These are phyloP conservation scores for Menidia beryllina DNA, from an alignment of 2,113 vertebrate species.

Conservation along the genomic window DNA sequence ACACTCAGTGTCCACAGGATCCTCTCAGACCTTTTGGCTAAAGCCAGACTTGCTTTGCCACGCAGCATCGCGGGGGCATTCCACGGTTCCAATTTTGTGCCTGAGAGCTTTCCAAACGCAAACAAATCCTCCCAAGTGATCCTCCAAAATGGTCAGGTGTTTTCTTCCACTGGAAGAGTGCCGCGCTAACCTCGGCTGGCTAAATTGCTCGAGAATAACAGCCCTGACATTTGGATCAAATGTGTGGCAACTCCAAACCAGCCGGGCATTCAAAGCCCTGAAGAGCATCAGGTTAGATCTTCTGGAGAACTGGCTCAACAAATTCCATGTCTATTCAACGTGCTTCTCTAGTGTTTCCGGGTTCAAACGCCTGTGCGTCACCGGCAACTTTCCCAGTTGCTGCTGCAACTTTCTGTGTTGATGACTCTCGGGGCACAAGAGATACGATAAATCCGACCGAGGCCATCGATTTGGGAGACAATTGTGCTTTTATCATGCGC, in stretches of 20 bases:
- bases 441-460: no score
- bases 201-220: background rate
- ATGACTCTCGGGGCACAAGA: no score
- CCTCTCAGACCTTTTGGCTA: constrained; percentile 2
- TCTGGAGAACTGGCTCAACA: background rate
- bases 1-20: background rate
- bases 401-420: no score
- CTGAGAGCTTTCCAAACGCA: constrained; percentile 10
- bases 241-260: background rate
- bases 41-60: background rate
- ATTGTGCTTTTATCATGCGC: no score
- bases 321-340: no score
- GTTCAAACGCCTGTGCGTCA: no score
- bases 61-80: background rate
- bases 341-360: no score
- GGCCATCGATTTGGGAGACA: no score
- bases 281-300: background rate
- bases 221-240: background rate
- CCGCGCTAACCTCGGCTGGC: background rate
- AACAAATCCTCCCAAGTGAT: background rate
- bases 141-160: background rate
- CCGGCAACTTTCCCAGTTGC: no score
- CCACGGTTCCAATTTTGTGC: background rate
- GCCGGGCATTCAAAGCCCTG: background rate
- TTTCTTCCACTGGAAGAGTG: background rate